Evolutionary conservation across 1,140 invertebrate species (phyloP).

Genomic region (Drosophila funebris): DNA sequence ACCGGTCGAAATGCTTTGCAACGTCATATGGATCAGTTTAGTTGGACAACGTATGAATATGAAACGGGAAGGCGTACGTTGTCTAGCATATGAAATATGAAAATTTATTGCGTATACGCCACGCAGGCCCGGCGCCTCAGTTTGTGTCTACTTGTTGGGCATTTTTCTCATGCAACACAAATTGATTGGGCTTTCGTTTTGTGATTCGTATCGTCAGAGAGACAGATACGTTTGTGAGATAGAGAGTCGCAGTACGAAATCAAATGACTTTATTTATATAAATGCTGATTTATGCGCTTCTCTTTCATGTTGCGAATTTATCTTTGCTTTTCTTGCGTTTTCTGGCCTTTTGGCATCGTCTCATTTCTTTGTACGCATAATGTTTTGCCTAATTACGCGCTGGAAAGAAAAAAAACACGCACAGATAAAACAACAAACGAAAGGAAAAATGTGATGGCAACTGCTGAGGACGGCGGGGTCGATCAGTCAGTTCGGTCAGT

Average conservation of each 20-base stretch:
- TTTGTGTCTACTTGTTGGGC: constrained; percentile 30
- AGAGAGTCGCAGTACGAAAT: constrained; percentile 49
- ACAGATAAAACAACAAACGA: constrained; percentile 8
- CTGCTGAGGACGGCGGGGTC: constrained; percentile 18
- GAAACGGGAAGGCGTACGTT: constrained; percentile 33
- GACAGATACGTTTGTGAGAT: background rate
- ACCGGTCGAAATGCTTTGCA: background rate
- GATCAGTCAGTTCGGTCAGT: constrained; percentile 17
- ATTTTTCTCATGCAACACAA: constrained; percentile 49
- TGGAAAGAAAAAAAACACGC: constrained; percentile 47
- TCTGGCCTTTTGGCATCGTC: constrained; percentile 35
- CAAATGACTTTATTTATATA: constrained; percentile 75
- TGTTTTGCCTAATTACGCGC: constrained; percentile 59
- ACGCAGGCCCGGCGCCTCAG: constrained; percentile 39
- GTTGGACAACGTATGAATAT: background rate
- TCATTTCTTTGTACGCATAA: constrained; percentile 59
- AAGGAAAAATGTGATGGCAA: constrained; percentile 5
- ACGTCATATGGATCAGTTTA: constrained; percentile 30
- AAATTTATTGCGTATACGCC: constrained; percentile 80
- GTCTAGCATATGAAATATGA: constrained; percentile 71
- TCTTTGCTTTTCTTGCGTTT: constrained; percentile 25
- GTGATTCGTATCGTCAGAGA: constrained; percentile 25
- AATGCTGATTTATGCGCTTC: constrained; percentile 71
- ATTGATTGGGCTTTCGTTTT: constrained; percentile 68
- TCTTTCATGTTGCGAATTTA: constrained; percentile 71